phyloP scores from a whole-genome alignment of 2,888 invertebrate genomes.

The Cantharis nigra region DNA sequence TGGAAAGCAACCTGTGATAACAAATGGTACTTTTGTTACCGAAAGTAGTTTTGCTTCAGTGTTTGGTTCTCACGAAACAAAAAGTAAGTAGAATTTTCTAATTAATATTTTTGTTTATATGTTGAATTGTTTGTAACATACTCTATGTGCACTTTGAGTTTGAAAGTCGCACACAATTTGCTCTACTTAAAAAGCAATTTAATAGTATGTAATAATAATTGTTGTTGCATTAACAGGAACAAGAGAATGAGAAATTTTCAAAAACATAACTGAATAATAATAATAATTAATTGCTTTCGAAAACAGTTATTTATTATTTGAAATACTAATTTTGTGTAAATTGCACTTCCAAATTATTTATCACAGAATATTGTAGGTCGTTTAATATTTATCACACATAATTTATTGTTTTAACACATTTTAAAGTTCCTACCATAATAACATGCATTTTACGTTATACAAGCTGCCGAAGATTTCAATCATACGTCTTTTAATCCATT shows the following conservation, averaged over 20 bases:
- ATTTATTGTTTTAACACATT: background rate
- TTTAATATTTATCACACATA: background rate
- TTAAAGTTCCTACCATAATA: background rate
- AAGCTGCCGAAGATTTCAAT: slow-evolving; percentile 52
- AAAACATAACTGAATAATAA: background rate
- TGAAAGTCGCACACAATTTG: background rate
- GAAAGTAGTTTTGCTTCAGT: slow-evolving; percentile 88
- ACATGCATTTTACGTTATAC: slow-evolving; percentile 42
- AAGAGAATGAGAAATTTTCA: background rate
- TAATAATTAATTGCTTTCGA: background rate
- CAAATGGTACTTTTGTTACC: slow-evolving; percentile 69
- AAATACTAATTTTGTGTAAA: background rate
- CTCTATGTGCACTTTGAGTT: background rate
- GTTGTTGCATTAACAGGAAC: background rate
- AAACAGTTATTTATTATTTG: background rate
- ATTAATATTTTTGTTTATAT: background rate
- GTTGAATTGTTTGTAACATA: background rate
- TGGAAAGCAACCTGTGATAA: slow-evolving; percentile 27
- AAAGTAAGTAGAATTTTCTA: slow-evolving; percentile 42
- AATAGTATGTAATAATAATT: background rate
- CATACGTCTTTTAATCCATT: slow-evolving; percentile 51
- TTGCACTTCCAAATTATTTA: background rate
- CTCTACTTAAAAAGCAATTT: background rate
- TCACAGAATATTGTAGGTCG: background rate
- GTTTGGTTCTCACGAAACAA: slow-evolving; percentile 76